Base-by-base conservation (phyloP, 2,113 vertebrate species). In the Hymenochirus boettgeri region DNA sequence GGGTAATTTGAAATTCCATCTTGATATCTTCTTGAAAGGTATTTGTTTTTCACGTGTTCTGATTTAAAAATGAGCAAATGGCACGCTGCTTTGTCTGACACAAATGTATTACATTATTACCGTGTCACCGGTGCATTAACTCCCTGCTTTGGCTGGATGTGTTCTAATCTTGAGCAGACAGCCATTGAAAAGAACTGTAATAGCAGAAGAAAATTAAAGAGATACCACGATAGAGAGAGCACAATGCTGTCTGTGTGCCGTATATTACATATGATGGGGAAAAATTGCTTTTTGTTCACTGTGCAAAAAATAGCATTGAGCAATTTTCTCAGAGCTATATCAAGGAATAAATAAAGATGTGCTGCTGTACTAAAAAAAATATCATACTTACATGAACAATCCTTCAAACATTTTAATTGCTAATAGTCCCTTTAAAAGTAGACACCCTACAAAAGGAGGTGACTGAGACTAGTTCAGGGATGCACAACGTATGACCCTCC, bases 31-130 rank as follows among this genome's bases (percentile, higher is more conserved):
- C 24, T 42, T 13, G 24, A 42, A 69, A 31, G 33, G 46, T 42
- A 59, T 60, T 69, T 45, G 47, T 60, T 60, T 67, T 60, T 45
- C 25, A 15, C 33, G 60, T 59, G 33, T 45, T 60, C 33, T 60
- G 48, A 59, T 69, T 52, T 60, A 52, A 18, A 25, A 59, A 31
- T 31, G 19, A 13, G 10, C 50, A 52, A 53, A 69, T 60, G 47
- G 12, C 56, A 53, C 1, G 50, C 48, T 53, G 33, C 21, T 24
- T 42, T 67, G 33, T 60, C 56, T 45, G 18, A 21, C 24, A 31
- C 46, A 52, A 67, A 67, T 67, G 64, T 39, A 31, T 45, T 53
- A 35, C 26, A 53, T 67, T 53, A 53, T 69, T 53, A 39, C 48
- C 21, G 45, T 53, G 35, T 53, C 35, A 52, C n/a, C 37, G 31